Conservation (phyloP, 2,888 invertebrate genomes). For the Podabrus alpinus region DNA sequence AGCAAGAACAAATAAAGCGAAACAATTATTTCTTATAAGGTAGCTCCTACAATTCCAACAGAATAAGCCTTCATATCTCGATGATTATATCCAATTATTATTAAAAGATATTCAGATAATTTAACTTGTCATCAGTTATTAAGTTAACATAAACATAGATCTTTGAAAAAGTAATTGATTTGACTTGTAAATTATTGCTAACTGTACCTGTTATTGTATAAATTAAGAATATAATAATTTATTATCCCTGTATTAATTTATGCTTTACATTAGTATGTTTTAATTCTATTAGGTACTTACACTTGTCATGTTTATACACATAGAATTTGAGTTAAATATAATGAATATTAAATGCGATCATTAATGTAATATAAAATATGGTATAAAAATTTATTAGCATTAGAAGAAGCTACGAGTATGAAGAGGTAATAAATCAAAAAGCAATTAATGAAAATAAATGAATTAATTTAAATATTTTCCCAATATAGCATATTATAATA, state of each 20-base stretch:
- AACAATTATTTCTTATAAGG: not conserved
- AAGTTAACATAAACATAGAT: not conserved
- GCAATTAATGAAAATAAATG: not conserved
- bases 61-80: not conserved
- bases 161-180: not conserved
- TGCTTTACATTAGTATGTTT: not conserved
- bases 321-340: not conserved
- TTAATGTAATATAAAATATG: not conserved
- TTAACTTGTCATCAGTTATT: not conserved
- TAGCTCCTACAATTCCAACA: not conserved
- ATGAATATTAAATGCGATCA: not conserved
- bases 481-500: not conserved
- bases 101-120: not conserved
- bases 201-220: not conserved
- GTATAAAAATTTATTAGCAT: not conserved
- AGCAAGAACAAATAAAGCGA: not conserved
- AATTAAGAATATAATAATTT: not conserved
- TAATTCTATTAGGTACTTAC: not conserved
- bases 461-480: not conserved
- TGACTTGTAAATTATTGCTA: constrained; percentile 1
- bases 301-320: not conserved
- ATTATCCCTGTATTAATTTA: not conserved
- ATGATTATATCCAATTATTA: not conserved
- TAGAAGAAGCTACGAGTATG: not conserved
- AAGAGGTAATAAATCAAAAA: not conserved